phyloP scores from a whole-genome alignment of 2,113 vertebrate genomes.

The Pimephales promelas region DNA sequence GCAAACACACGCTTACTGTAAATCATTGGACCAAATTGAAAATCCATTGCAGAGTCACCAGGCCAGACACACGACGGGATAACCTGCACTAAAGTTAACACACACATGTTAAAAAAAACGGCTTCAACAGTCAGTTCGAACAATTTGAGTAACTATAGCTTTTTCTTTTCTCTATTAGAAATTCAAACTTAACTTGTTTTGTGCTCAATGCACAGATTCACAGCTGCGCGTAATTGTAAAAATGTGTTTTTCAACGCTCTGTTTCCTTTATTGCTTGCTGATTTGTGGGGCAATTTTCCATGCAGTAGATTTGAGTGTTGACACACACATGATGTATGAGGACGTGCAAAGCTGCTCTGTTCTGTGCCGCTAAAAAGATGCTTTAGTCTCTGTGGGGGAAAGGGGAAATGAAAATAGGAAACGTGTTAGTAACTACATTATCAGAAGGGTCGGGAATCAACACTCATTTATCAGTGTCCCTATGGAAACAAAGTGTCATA shows the following conservation, averaged over 20 bases:
- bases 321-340: slow-evolving; percentile 48
- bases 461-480: slow-evolving; percentile 42
- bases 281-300: slow-evolving; percentile 45
- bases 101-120: neutral
- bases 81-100: neutral
- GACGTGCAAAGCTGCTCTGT: neutral
- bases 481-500: slow-evolving; percentile 7
- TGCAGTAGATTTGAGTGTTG: slow-evolving; percentile 42
- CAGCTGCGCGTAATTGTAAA: slow-evolving; percentile 30
- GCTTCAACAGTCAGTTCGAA: neutral
- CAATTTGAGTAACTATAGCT: neutral
- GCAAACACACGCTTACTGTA: slow-evolving; percentile 28
- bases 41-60: neutral
- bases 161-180: slow-evolving; percentile 10
- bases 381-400: slow-evolving; percentile 32
- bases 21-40: neutral
- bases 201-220: slow-evolving; percentile 4
- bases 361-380: slow-evolving; percentile 28
- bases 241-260: slow-evolving; percentile 41
- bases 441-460: slow-evolving; percentile 23
- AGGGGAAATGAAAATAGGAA: slow-evolving; percentile 44
- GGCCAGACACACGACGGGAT: neutral
- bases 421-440: slow-evolving; percentile 40
- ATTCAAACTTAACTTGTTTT: slow-evolving; percentile 12
- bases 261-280: slow-evolving; percentile 42